Evolutionary conservation across 2,113 vertebrate species (phyloP), one percentile per base, ranked within the genome.

Genomic region (Solenodon paradoxus): DNA sequence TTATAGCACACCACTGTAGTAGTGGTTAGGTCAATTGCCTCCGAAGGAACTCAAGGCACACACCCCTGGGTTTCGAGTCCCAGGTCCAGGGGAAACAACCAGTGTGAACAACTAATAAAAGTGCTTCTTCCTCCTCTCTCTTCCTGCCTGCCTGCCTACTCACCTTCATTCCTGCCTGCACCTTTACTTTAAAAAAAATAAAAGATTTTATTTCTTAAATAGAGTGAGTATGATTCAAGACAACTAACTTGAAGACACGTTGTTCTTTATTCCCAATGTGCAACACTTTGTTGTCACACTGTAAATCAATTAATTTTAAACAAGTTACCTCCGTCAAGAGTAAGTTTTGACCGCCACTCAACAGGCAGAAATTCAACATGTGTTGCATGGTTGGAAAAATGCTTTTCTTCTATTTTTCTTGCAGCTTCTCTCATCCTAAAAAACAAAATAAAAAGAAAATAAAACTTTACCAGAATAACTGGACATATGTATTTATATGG

Each of bases 331-430:
- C 99, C 99, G 95, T 99, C 99, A 35, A 99, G 99, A 75, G 99
- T 96, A 59, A 99, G 99, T 97, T 99, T 99, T 35, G 99, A 99
- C 69, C 99, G 98, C 99, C 99, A 99, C 94, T 99, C 99, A 51
- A 99, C 99, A 0, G 99, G 99, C 47, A 99, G 98, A 96, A 99
- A 99, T 97, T 99, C 99, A 93, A 99, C 99, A 8, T 99, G 99
- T 0, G 99, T 99, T 38, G 98, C 99, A 96, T 99, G 98, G 69
- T 99, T 99, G 22, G 98, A 98, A 98, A 99, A 99, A 98, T 99
- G 99, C 49, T 99, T 99, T 96, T 99, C 99, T 98, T 99, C 99
- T 98, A 99, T 99, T 98, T 99, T 99, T 77, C 99, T 98, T 69
- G 99, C 99, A 30, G 99, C 99, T 7, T 99, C 99, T 97, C 99